Evolutionary conservation across 2,113 vertebrate genomes (phyloP).

Genomic region (Psephotus haematonotus): DNA sequence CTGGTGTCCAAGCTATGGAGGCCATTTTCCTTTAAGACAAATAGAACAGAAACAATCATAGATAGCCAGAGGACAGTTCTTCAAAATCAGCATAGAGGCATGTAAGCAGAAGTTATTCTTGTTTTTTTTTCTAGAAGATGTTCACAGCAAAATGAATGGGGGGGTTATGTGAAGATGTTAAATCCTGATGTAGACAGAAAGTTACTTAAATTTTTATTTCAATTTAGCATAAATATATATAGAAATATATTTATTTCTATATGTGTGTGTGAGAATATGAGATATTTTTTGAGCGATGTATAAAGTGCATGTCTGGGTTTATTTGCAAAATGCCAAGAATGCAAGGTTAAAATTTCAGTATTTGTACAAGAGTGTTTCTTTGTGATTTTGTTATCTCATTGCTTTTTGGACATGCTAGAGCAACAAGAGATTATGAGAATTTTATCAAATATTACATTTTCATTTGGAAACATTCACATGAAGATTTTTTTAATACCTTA

Average conservation of each 20-base stretch:
- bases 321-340: neutral
- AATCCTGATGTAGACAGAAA: neutral
- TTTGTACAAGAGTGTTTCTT: neutral
- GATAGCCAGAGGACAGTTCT: neutral
- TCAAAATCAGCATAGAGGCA: neutral
- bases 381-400: neutral
- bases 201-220: neutral
- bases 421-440: neutral
- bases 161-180: neutral
- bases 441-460: neutral
- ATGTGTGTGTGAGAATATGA: no score
- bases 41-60: no score
- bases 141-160: neutral
- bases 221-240: neutral
- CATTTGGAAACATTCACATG: neutral
- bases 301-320: neutral
- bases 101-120: neutral
- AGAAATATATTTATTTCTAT: neutral
- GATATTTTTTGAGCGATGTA: neutral
- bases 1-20: neutral
- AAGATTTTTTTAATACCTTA: neutral
- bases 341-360: neutral
- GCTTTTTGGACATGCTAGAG: neutral
- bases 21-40: neutral
- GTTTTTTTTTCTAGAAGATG: neutral